These are phyloP conservation scores for Papilio glaucus DNA, from an alignment of 1,140 invertebrate genomes.

Conservation along the genomic window DNA sequence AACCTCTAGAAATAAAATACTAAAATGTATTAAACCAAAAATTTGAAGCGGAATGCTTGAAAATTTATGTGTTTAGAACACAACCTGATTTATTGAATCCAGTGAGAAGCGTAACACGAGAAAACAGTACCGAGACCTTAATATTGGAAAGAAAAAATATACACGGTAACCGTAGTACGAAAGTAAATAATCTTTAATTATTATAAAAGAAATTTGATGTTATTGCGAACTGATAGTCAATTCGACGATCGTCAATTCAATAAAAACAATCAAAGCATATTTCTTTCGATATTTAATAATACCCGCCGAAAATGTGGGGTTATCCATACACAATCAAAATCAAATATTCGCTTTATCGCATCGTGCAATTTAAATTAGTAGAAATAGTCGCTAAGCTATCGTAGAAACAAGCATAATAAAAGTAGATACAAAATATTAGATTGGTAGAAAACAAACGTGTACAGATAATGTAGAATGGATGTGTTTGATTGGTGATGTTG, in stretches of 20 bases:
- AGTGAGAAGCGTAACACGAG: conserved; percentile 64
- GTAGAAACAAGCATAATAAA: conserved; percentile 65
- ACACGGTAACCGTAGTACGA: conserved; percentile 27
- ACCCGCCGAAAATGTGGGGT: conserved; percentile 58
- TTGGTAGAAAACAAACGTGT: conserved; percentile 60
- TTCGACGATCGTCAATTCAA: conserved; percentile 66
- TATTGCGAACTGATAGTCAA: conserved; percentile 62
- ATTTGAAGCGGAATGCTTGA: conserved; percentile 81
- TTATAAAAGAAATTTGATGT: conserved; percentile 23
- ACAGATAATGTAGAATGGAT: conserved; percentile 69
- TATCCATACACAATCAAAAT: conserved; percentile 57
- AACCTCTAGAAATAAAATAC: conserved; percentile 62
- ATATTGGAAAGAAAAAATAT: conserved; percentile 5
- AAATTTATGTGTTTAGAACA: conserved; percentile 83
- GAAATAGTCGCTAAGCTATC: conserved; percentile 70
- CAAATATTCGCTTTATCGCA: conserved; percentile 79
- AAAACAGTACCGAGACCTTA: conserved; percentile 24
- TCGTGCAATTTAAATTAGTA: conserved; percentile 81
- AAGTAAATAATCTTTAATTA: conserved; percentile 36
- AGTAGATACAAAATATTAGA: conserved; percentile 56
- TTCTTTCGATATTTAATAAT: conserved; percentile 45
- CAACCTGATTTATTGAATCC: conserved; percentile 63
- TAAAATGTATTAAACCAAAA: conserved; percentile 81
- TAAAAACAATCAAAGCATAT: conserved; percentile 48
- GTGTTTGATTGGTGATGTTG: conserved; percentile 66